These are phyloP conservation scores for Macrosiphum euphorbiae DNA, from an alignment of 2,888 invertebrate genomes.

Conservation along the genomic window DNA sequence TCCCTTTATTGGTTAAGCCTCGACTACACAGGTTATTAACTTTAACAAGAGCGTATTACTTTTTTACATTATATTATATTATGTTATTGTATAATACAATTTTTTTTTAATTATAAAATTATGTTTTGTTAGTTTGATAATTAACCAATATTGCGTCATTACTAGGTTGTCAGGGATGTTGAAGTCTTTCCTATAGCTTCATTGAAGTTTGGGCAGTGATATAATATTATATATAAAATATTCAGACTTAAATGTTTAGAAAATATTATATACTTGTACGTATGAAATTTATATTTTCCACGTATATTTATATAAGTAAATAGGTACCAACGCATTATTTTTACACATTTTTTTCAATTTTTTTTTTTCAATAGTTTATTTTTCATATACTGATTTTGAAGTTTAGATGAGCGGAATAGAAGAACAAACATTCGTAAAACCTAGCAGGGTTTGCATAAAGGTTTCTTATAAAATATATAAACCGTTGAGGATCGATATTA, in stretches of 20 bases:
- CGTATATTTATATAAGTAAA: neutral
- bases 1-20: too few relatives aligned
- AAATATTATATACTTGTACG: neutral
- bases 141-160: too few relatives aligned
- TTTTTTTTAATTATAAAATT: too few relatives aligned
- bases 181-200: too few relatives aligned
- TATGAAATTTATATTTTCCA: neutral
- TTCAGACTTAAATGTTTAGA: neutral
- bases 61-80: too few relatives aligned
- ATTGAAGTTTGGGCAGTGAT: too few relatives aligned
- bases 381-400: neutral
- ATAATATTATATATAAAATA: neutral
- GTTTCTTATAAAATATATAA: neutral
- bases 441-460: neutral
- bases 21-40: too few relatives aligned
- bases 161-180: too few relatives aligned
- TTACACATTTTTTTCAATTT: neutral
- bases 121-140: too few relatives aligned
- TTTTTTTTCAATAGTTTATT: neutral
- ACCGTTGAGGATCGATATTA: neutral
- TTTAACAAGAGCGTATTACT: too few relatives aligned
- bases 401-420: neutral
- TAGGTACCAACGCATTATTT: neutral
- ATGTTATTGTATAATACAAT: too few relatives aligned
- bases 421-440: neutral